Evolutionary conservation across 2,113 vertebrate genomes (phyloP), one percentile per base, ranked within the genome.

Genomic region (Sarotherodon lohbergeri): DNA sequence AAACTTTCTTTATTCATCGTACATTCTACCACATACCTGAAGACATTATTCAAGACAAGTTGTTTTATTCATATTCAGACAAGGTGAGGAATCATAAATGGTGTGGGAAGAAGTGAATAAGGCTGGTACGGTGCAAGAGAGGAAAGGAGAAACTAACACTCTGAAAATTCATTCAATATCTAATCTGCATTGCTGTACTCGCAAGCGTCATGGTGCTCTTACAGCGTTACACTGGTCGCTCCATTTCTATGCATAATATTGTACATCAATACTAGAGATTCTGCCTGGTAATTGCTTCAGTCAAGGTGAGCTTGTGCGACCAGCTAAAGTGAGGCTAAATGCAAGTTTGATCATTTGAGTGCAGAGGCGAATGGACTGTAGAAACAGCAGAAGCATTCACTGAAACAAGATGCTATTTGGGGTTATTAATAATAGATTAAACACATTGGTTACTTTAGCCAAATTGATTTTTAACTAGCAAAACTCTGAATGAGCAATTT

Each of bases 31-130:
- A 13, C 46, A 76, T 80, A 81, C 61, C 27, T 83, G 79, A 41
- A 7, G 46, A 88, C 61, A 85, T 90, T 92, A 95, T 89, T 93
- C 89, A 90, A 79, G 86, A 88, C 41, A 82, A 89, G 87, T 76
- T 86, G 85, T 94, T 94, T 92, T 94, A 94, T 93, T 95, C 90
- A 92, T 91, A 52, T 17, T 81, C 22, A 13, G 78, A 88, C 41
- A 84, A 93, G 84, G 81, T 73, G 82, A 86, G 52, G 82, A 89
- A 83, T 93, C 78, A 80, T 79, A 85, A 82, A 92, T 56, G 68
- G 80, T 81, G 86, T 78, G 68, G 82, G 86, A 85, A 86, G 50
- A 83, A 88, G 73, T 56, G 73, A 81, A 52, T n/a, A 22, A 78
- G 59, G 54, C 27, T 6, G 16, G 22, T 24, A 32, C 9, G 43